A percentile compares a stretch with the other conserved stretches of the same genome.
Evolutionary conservation across 2,888 invertebrate species (phyloP).

Genomic region (Watsonalla binaria): DNA sequence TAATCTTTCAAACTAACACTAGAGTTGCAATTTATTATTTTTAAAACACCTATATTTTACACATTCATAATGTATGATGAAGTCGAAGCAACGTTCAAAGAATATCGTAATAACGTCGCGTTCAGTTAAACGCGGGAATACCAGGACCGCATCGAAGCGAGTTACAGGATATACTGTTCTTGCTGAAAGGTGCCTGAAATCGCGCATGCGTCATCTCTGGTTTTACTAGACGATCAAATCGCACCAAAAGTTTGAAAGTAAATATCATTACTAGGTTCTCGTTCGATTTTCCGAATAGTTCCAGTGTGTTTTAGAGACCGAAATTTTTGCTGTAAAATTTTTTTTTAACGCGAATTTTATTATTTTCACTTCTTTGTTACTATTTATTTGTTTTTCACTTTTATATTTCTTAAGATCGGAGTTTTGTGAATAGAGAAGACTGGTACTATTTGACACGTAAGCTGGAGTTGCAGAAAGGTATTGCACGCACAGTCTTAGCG

Average conservation of each 20-base stretch:
- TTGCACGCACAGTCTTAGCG: no score
- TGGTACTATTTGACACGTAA: no score
- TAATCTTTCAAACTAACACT: slow-evolving; percentile 10
- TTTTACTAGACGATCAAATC: background rate
- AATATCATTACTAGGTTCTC: background rate
- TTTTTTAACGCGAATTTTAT: no score
- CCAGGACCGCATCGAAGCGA: slow-evolving; percentile 5
- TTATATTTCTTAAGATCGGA: no score
- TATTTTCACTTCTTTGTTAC: no score
- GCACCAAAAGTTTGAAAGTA: background rate
- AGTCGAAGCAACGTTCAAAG: background rate
- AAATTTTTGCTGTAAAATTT: no score
- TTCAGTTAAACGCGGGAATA: background rate
- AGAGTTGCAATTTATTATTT: background rate
- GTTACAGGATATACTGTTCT: slow-evolving; percentile 26
- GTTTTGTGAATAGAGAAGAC: no score
- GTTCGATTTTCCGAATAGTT: background rate
- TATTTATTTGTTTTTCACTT: no score
- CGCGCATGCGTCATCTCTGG: slow-evolving; percentile 2
- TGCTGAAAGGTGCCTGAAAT: slow-evolving; percentile 10
- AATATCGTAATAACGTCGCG: background rate
- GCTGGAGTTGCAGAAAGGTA: no score
- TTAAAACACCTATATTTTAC: background rate
- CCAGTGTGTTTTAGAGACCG: no score
- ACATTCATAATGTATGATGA: background rate